phyloP scores from a whole-genome alignment of 2,797 vertebrate species.

The Hirundo rustica region DNA sequence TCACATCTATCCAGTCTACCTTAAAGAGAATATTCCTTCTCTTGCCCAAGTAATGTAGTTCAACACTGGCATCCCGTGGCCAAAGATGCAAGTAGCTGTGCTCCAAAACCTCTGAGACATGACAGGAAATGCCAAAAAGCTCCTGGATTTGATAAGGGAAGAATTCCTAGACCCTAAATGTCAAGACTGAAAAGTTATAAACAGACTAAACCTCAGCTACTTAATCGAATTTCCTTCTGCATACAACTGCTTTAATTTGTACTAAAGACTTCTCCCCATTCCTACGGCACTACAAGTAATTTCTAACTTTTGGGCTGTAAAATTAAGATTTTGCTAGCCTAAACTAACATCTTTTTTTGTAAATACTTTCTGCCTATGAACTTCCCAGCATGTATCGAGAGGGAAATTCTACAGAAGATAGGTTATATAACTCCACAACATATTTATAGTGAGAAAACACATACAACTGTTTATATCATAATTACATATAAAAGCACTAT shows the following conservation, averaged over 20 bases:
- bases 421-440: background rate
- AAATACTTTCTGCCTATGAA: background rate
- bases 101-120: background rate
- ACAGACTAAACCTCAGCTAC: background rate
- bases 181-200: conserved; percentile 7
- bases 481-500: background rate
- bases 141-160: background rate
- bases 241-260: background rate
- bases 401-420: background rate
- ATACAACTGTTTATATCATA: background rate
- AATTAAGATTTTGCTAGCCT: background rate
- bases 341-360: background rate
- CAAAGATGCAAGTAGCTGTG: conserved; percentile 50
- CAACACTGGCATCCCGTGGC: conserved; percentile 83
- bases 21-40: conserved; percentile 53
- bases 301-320: background rate
- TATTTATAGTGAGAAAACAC: background rate
- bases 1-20: conserved; percentile 27
- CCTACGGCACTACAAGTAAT: background rate
- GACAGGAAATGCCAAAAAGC: background rate
- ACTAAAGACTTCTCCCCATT: background rate
- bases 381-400: background rate
- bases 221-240: background rate
- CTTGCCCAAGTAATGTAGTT: conserved; percentile 53
- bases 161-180: background rate